Evolutionary conservation across 1,140 invertebrate genomes (phyloP).

Genomic region (Cepaea nemoralis): DNA sequence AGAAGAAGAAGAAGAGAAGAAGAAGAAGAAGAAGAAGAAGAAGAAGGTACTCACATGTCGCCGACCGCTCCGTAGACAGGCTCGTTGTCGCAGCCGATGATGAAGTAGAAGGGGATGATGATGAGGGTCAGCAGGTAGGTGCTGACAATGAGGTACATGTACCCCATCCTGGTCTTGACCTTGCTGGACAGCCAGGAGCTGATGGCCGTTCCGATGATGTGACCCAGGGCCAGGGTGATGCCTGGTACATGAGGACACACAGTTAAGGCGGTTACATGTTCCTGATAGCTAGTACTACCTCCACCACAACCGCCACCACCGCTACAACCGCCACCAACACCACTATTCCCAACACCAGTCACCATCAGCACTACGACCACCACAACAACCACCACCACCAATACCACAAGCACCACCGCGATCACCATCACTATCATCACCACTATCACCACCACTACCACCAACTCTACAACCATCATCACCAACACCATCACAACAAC

Average conservation of each 20-base stretch:
- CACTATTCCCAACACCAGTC: not conserved
- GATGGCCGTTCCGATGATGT: not conserved
- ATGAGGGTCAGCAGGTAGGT: not conserved
- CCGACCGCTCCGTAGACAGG: not conserved
- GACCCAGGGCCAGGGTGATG: not conserved
- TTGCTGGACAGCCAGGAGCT: constrained; percentile 21
- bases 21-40: no score
- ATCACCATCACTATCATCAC: no score
- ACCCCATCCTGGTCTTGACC: not conserved
- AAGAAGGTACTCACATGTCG: not conserved
- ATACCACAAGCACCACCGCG: no score
- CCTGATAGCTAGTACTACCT: not conserved
- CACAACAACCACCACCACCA: no score
- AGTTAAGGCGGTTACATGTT: not conserved
- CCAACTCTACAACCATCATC: no score
- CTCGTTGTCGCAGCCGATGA: constrained; percentile 11
- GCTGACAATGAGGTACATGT: not conserved
- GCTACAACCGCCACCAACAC: not conserved
- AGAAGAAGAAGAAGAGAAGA: no score
- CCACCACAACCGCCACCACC: no score
- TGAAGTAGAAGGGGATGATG: constrained; percentile 2
- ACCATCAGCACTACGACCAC: no score
- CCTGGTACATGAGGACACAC: not conserved
- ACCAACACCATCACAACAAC: no score
- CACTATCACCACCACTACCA: no score